Conservation (phyloP, 37 sponge, comb jelly and placozoan species). For the Agelas oroides region DNA sequence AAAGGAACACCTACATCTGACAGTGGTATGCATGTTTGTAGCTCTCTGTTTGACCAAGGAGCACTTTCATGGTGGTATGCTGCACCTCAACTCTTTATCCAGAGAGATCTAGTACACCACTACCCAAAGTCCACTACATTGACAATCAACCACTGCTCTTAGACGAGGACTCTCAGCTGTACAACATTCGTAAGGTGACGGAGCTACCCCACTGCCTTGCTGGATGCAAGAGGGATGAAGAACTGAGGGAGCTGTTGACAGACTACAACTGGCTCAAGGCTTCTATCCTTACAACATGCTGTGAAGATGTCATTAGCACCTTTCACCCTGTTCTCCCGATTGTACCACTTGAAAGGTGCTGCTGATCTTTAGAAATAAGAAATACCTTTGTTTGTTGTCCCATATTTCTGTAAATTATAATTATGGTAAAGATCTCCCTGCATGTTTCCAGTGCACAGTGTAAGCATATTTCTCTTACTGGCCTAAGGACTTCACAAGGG, state of each 20-base stretch:
- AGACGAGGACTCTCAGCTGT: constrained; percentile 22
- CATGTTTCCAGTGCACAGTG: no score
- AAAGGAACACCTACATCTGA: neutral
- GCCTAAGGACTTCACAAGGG: no score
- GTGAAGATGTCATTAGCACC: constrained; percentile 40
- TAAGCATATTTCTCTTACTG: no score
- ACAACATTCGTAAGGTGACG: constrained; percentile 67
- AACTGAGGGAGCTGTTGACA: constrained; percentile 54
- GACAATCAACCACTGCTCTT: constrained; percentile 42
- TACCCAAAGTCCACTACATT: neutral
- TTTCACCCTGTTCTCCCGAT: constrained; percentile 58
- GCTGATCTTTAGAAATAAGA: neutral
- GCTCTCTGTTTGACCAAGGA: neutral
- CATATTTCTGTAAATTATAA: no score
- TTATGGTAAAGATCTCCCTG: no score
- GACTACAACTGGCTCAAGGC: constrained; percentile 68
- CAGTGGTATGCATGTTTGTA: neutral
- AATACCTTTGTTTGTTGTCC: neutral
- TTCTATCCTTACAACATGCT: constrained; percentile 17
- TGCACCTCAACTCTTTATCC: neutral
- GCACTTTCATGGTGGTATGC: no score
- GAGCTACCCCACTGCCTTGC: constrained; percentile 75
- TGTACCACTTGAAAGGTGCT: constrained; percentile 62
- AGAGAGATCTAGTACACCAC: neutral
- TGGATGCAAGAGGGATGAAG: constrained; percentile 8